Conservation (phyloP, 2,888 invertebrate genomes). For the Tupiocoris notatus region DNA sequence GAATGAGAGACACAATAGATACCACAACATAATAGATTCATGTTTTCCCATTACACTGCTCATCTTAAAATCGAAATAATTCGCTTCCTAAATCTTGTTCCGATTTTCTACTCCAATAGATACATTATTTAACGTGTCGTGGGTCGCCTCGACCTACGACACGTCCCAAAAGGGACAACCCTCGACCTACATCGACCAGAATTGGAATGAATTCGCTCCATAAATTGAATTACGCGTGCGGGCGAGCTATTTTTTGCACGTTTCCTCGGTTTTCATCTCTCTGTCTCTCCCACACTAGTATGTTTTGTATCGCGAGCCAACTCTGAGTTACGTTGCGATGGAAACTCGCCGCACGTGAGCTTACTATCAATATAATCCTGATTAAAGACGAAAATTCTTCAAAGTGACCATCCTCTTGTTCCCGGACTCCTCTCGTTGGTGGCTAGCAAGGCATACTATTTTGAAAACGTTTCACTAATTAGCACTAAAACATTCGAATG, state of each 20-base stretch:
- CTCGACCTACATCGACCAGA: neutral
- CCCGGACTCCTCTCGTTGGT: too few relatives aligned
- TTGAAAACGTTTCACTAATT: too few relatives aligned
- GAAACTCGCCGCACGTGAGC: neutral
- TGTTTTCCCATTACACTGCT: too few relatives aligned
- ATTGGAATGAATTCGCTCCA: neutral
- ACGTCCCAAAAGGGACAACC: neutral
- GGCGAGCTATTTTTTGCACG: neutral
- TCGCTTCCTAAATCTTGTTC: too few relatives aligned
- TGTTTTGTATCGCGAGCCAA: neutral
- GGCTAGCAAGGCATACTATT: too few relatives aligned
- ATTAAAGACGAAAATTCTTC: neutral
- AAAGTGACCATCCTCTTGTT: neutral
- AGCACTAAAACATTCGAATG: too few relatives aligned
- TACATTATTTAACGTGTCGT: neutral
- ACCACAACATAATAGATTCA: too few relatives aligned
- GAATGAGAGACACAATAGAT: too few relatives aligned
- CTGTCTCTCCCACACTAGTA: neutral
- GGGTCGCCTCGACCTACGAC: too few relatives aligned
- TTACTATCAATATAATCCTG: neutral
- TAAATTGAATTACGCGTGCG: neutral
- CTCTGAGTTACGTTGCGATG: neutral
- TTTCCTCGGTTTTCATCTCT: neutral
- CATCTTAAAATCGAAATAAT: too few relatives aligned
- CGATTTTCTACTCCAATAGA: too few relatives aligned